Base-by-base conservation (phyloP, 2,888 invertebrate genomes). In the Urechis unicinctus region DNA sequence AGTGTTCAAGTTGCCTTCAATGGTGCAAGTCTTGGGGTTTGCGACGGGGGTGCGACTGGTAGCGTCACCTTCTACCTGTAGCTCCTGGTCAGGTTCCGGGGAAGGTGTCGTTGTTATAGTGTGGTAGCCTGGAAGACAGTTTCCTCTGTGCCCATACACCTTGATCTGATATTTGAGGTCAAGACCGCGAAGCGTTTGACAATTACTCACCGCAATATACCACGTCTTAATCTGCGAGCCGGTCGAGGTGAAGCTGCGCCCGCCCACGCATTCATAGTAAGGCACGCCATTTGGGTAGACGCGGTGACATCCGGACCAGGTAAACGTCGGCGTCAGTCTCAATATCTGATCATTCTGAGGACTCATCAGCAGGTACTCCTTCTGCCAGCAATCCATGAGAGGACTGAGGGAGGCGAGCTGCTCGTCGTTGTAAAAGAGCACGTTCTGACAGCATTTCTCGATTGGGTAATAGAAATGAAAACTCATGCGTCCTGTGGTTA, bases 251-350 rank as follows among this genome's bases (percentile, higher is more conserved):
- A 63, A 63, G 29, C 62, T 62, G 9, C 59, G 46, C 9, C 62
- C 60, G 3, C 62, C 62, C 31, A 56, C 55, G 31, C 63, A 63
- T 17, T 56, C 47, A 43, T 61, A 62, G 13, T 52, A 56, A 43
- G 57, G 49, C 22, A 51, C 43, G n/a, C 58, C 58, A n/a, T 52
- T 51, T 5, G 54, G 50, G 42, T 62, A 42, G 24, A 41, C 46
- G 51, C 60, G 51, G 50, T 62, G 59, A 48, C 63, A 63, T 2
- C 63, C 63, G 9, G 63, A 62, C 62, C 62, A 63, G 1, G 59
- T 47, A 41, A 59, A 62, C 22, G 57, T 52, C 3, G 62, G 62
- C 4, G 63, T 61, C 30, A 63, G 57, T 28, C 60, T 56, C 6
- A 63, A 54, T 17, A 62, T 56, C 50, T 62, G 60, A 42, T 62